These are phyloP conservation scores for Echinops telfairi DNA, from an alignment of 2,113 vertebrate species.

Conservation along the genomic window DNA sequence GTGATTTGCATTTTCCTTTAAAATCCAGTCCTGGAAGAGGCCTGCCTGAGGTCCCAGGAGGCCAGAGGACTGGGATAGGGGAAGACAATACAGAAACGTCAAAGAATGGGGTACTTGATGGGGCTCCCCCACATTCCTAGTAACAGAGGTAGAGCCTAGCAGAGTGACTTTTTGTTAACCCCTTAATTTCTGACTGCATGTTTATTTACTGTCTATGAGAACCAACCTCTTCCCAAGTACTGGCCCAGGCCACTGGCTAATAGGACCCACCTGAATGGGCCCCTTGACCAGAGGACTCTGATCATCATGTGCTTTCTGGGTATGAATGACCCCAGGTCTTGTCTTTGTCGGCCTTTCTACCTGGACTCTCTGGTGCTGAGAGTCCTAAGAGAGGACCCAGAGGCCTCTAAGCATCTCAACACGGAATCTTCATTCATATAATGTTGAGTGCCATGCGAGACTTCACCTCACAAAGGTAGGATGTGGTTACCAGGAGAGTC, in stretches of 20 bases:
- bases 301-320: background rate
- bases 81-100: background rate
- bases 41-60: slow-evolving; percentile 16
- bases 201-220: background rate
- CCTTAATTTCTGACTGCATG: background rate
- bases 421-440: background rate
- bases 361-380: slow-evolving; percentile 18
- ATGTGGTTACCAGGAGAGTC: no score
- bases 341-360: slow-evolving; percentile 18
- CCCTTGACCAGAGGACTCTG: background rate
- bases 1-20: slow-evolving; percentile 78
- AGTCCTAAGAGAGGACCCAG: slow-evolving; percentile 4
- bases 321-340: background rate
- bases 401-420: background rate
- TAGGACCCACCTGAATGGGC: background rate
- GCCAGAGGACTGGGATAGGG: background rate
- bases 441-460: background rate
- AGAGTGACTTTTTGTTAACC: slow-evolving; percentile 32
- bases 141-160: background rate
- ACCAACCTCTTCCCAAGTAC: background rate
- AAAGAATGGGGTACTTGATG: background rate
- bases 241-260: background rate
- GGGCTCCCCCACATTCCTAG: background rate
- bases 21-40: slow-evolving; percentile 60
- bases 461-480: no score